Conservation (phyloP, 2,113 vertebrate species). For the Nycticorax nycticorax region DNA sequence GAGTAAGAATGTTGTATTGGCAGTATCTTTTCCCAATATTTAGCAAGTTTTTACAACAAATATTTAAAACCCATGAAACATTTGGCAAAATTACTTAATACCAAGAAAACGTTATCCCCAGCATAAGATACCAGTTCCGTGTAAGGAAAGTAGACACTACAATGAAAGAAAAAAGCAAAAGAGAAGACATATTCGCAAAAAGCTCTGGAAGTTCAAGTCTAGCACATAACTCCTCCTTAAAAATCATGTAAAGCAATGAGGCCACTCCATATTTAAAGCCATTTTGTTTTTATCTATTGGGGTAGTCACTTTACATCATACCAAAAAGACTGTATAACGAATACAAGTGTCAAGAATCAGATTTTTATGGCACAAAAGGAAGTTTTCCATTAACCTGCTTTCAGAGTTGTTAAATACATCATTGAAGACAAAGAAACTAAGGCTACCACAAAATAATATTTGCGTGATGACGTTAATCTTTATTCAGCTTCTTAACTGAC, state of each 20-base stretch:
- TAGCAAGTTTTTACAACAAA: not conserved
- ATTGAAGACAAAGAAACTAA: constrained; percentile 65
- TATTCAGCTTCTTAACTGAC: constrained; percentile 52
- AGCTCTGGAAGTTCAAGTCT: not conserved
- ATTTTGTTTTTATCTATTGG: constrained; percentile 65
- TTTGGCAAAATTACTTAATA: not conserved
- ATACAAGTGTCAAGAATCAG: constrained; percentile 51
- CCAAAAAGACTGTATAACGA: constrained; percentile 47
- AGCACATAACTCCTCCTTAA: not conserved
- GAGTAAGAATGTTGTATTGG: not conserved
- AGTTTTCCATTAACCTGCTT: constrained; percentile 37
- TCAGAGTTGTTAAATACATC: constrained; percentile 49
- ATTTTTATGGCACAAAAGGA: constrained; percentile 55
- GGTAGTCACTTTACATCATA: constrained; percentile 67
- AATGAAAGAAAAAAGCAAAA: not conserved
- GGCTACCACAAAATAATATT: constrained; percentile 54
- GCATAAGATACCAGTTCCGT: not conserved
- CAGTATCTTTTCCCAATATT: not conserved
- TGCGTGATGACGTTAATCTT: constrained; percentile 56
- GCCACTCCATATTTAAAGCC: constrained; percentile 33
- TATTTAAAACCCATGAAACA: not conserved
- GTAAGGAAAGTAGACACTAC: not conserved
- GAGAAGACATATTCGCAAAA: not conserved
- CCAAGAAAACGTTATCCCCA: not conserved
- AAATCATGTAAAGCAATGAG: constrained; percentile 14